phyloP scores from a whole-genome alignment of 2,113 vertebrate species.

The Rhizomys pruinosus region DNA sequence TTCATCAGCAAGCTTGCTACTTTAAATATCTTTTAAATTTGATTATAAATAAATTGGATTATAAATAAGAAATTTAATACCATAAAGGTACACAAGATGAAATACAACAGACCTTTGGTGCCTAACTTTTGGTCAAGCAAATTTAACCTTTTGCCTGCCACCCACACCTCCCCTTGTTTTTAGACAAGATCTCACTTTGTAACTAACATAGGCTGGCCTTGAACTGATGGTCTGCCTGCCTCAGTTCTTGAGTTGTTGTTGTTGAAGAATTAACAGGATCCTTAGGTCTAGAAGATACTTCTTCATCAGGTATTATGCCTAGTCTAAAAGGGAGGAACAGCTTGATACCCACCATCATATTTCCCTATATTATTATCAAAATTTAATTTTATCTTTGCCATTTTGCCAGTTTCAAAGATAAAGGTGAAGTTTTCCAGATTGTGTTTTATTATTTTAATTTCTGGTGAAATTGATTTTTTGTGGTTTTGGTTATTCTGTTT shows the following conservation, averaged over 20 bases:
- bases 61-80: constrained; percentile 2
- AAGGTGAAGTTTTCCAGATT: constrained; percentile 13
- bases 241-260: background rate
- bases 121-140: background rate
- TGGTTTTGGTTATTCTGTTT: constrained; percentile 34
- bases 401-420: constrained; percentile 22
- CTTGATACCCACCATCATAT: background rate
- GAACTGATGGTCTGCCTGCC: background rate
- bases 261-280: background rate
- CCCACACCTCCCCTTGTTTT: background rate
- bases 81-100: background rate
- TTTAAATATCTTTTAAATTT: constrained; percentile 36
- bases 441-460: constrained; percentile 44
- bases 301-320: background rate
- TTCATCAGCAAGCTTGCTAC: background rate
- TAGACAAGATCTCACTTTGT: background rate
- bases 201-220: background rate
- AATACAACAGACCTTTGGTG: background rate
- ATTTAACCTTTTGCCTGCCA: background rate
- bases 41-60: constrained; percentile 32
- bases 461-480: constrained; percentile 12
- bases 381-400: constrained; percentile 24
- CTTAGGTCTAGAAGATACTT: background rate
- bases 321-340: background rate
- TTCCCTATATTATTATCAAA: background rate